These are phyloP conservation scores for Alectoris magna DNA, from an alignment of 2,797 vertebrate genomes.

Conservation along the genomic window DNA sequence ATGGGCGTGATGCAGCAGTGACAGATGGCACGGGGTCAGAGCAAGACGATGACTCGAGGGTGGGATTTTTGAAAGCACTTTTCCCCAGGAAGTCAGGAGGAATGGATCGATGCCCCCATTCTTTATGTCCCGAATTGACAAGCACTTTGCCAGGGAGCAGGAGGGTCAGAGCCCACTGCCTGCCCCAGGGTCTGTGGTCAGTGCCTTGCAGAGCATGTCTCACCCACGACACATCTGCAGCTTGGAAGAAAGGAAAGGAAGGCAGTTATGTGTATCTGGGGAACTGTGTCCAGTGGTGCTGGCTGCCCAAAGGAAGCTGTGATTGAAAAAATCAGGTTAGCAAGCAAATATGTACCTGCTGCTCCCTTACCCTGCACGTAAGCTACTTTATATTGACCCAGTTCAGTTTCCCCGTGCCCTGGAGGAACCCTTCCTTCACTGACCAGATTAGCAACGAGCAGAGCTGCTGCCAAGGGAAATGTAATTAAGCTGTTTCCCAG, in stretches of 20 bases:
- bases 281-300: not conserved
- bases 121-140: constrained; percentile 8
- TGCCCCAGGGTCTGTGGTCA: not conserved
- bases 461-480: constrained; percentile 36
- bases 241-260: constrained; percentile 30
- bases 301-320: not conserved
- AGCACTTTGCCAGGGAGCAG: constrained; percentile 32
- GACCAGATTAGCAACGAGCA: constrained; percentile 4
- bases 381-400: constrained; percentile 43
- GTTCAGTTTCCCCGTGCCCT: not conserved
- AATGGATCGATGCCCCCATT: constrained; percentile 29
- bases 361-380: not conserved
- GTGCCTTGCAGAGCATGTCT: constrained; percentile 54
- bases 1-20: constrained; percentile 17
- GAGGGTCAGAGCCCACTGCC: not conserved
- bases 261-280: not conserved
- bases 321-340: not conserved
- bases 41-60: constrained; percentile 7
- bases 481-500: constrained; percentile 23
- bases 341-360: not conserved
- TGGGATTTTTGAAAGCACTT: constrained; percentile 56
- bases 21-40: not conserved
- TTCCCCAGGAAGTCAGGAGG: constrained; percentile 38
- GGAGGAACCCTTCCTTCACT: not conserved
- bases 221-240: not conserved